Evolutionary conservation across 1,140 invertebrate species (phyloP), one percentile per base, ranked within the genome.

Genomic region (Zelostemma sp.): DNA sequence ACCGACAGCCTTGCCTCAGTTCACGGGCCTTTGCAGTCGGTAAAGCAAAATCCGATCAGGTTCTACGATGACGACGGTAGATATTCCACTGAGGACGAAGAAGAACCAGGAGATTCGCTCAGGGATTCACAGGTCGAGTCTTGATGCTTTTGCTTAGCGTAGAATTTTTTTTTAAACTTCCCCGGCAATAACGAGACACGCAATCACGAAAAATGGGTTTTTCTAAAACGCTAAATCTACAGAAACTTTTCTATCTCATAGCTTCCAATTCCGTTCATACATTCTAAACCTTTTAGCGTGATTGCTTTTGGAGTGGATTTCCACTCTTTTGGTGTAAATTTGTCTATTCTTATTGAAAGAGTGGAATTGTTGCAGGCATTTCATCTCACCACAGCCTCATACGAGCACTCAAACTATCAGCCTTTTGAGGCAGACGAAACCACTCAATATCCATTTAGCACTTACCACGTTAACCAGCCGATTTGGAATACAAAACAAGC

Each of bases 1-100:
- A 62, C 46, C 3, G 28, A 70, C 12, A 49, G 21, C 12, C 15
- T 21, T 2, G 25, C 0, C 1, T 8, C 47, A 4, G 28, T 25
- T 25, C 3, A 8, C 15, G 21, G 21, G n/a, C n/a, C 11, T 45
- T 35, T 14, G n/a, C 62, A 14, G 48, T 51, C 62, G 54, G 62
- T 45, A 57, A 51, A 46, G 9, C 28, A 51, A 19, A 47, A 48
- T 6, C 45, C 9, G 6, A 61, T 75, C 1, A 75, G 65, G 5
- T 78, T 75, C 54, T 69, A 63, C 17, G 55, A 76, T 43, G 68
- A 75, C 35, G 66, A 72, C 5, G 16, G 56, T 4, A 17, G 50
- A 31, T 55, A 76, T 8, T 28, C 40, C 11, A 15, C 1, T 41
- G 1, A 14, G 14, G n/a, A n/a, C n/a, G n/a, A n/a, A n/a, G n/a